These are phyloP conservation scores for Entelurus aequoreus DNA, from an alignment of 2,113 vertebrate species.

Conservation along the genomic window DNA sequence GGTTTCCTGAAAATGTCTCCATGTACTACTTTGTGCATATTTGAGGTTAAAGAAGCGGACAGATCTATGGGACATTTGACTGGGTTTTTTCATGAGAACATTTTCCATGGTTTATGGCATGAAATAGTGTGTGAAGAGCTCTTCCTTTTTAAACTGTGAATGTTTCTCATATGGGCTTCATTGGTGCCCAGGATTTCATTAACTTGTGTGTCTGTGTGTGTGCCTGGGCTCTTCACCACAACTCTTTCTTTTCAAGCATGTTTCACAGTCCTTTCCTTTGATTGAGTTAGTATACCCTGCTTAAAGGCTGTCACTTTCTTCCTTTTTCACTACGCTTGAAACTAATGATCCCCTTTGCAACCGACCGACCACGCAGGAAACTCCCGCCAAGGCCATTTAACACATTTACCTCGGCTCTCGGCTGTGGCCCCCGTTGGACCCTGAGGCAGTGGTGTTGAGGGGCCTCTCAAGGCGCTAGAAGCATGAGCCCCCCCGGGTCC, in stretches of 20 bases:
- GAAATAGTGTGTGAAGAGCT: slow-evolving; percentile 37
- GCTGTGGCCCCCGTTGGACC: slow-evolving; percentile 70
- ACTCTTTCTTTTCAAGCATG: slow-evolving; percentile 43
- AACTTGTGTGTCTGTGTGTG: slow-evolving; percentile 63
- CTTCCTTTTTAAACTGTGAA: slow-evolving; percentile 13
- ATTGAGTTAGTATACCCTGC: slow-evolving; percentile 67
- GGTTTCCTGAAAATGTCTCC: slow-evolving; percentile 31
- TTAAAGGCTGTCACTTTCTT: slow-evolving; percentile 73
- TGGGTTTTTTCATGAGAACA: slow-evolving; percentile 31
- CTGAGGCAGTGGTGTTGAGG: slow-evolving; percentile 61
- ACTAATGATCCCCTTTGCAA: slow-evolving; percentile 72
- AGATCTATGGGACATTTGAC: slow-evolving; percentile 39
- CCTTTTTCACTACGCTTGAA: slow-evolving; percentile 68
- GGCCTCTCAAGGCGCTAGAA: slow-evolving; percentile 57
- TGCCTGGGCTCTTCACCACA: slow-evolving; percentile 60
- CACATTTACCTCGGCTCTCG: slow-evolving; percentile 62
- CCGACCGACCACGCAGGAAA: slow-evolving; percentile 62
- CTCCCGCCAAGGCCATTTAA: slow-evolving; percentile 68
- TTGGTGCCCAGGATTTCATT: slow-evolving; percentile 26
- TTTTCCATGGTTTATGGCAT: slow-evolving; percentile 42
- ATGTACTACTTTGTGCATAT: slow-evolving; percentile 45
- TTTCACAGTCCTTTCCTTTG: slow-evolving; percentile 63
- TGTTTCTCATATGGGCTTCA: slow-evolving; percentile 13
- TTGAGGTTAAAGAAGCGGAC: slow-evolving; percentile 42
- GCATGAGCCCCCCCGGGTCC: slow-evolving; percentile 43